Conservation (phyloP, 1,140 invertebrate species). For the Drosophila varians region DNA sequence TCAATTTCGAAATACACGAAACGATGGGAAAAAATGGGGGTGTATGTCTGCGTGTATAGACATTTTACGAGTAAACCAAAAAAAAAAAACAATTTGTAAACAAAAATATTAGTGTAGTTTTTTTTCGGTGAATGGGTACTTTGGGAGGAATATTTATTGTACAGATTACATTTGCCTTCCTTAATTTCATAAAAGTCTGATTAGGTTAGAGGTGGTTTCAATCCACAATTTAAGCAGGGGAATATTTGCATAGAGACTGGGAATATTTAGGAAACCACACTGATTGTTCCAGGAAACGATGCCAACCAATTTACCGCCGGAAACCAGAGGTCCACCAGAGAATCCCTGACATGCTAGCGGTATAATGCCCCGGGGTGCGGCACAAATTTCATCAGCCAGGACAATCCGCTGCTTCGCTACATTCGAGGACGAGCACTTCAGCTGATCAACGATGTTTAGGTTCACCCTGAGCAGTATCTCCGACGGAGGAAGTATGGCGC, state of each 20-base stretch:
- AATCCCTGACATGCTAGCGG: constrained; percentile 3
- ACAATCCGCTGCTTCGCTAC: not conserved
- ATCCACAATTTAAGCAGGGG: constrained; percentile 17
- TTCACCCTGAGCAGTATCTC: not conserved
- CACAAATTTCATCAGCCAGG: constrained; percentile 7
- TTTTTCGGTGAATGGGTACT: not conserved
- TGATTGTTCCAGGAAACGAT: constrained; percentile 14
- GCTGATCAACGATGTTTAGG: not conserved
- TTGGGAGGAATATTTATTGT: not conserved
- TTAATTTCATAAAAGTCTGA: not conserved
- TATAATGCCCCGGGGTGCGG: not conserved
- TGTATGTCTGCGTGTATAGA: not conserved
- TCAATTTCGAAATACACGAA: constrained; percentile 43
- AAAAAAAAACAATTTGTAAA: constrained; percentile 37
- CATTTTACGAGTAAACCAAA: constrained; percentile 6
- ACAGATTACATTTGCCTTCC: not conserved
- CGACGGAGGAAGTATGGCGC: not conserved
- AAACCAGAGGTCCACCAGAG: constrained; percentile 20
- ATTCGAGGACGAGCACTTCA: not conserved
- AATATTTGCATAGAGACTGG: constrained; percentile 27
- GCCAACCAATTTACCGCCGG: constrained; percentile 21
- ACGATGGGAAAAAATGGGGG: constrained; percentile 1
- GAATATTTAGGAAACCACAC: constrained; percentile 9
- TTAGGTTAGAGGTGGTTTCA: not conserved
- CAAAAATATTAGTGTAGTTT: constrained; percentile 17